Percentiles rank a stretch among this genome's conserved stretches.
phyloP scores from a whole-genome alignment of 1,140 invertebrate species.

The Bombus ignitus region DNA sequence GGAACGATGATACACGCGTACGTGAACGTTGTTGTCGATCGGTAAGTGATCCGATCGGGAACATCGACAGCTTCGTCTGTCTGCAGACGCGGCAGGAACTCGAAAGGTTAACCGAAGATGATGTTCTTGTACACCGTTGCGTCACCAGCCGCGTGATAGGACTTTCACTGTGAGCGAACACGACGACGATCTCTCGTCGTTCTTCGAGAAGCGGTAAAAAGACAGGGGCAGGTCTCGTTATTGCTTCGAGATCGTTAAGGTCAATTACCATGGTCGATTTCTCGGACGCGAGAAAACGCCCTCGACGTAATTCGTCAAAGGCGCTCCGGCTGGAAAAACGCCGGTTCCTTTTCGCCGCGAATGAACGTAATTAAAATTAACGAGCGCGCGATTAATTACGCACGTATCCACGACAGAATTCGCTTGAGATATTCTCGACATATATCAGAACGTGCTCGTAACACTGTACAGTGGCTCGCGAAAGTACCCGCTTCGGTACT shows the following conservation, averaged over 20 bases:
- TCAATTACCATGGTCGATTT: slow-evolving; percentile 39
- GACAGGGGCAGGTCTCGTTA: neutral
- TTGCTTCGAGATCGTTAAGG: slow-evolving; percentile 21
- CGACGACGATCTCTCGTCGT: neutral
- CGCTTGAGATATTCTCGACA: neutral
- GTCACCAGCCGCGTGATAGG: slow-evolving; percentile 67
- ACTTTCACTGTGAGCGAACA: slow-evolving; percentile 72
- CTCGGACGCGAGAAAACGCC: slow-evolving; percentile 14
- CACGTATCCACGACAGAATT: slow-evolving; percentile 3
- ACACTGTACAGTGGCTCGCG: neutral
- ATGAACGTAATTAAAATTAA: slow-evolving; percentile 53
- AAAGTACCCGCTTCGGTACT: neutral
- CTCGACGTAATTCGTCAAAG: slow-evolving; percentile 20
- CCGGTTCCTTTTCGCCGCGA: neutral
- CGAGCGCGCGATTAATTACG: slow-evolving; percentile 53
- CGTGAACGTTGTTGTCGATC: neutral
- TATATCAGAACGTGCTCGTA: neutral
- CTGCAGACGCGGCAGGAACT: slow-evolving; percentile 15
- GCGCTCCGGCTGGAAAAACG: neutral
- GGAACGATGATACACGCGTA: neutral
- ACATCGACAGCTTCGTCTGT: slow-evolving; percentile 2
- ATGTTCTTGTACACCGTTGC: slow-evolving; percentile 68
- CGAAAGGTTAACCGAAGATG: slow-evolving; percentile 75
- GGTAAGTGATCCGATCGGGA: slow-evolving; percentile 21
- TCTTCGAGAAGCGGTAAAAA: neutral